Evolutionary conservation across 2,888 invertebrate genomes (phyloP).

Genomic region (Gastracanthus pulcherrimus): DNA sequence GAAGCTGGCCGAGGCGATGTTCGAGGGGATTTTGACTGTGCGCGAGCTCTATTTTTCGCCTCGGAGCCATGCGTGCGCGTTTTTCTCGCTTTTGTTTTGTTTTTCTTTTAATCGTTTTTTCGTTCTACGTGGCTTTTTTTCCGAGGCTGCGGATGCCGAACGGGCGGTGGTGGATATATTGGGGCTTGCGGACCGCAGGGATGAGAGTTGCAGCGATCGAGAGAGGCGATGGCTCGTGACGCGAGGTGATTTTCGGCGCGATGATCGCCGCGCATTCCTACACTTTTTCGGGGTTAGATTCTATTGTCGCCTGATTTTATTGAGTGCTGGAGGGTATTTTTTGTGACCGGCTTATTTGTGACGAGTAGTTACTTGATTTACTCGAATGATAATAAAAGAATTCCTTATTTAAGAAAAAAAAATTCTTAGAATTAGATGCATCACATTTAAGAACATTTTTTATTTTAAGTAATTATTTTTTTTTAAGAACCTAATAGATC

Average conservation of each 20-base stretch:
- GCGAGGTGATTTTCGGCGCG: background rate
- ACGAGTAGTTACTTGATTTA: no score
- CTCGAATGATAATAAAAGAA: no score
- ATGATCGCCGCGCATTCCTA: background rate
- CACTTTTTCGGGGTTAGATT: constrained; percentile 7
- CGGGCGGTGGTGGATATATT: no score
- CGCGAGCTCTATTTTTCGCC: constrained; percentile 30
- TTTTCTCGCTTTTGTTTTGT: background rate
- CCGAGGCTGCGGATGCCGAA: background rate
- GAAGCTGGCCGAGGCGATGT: constrained; percentile 28
- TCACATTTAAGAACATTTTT: no score
- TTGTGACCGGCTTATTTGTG: background rate
- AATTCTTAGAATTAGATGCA: no score
- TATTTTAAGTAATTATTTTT: no score
- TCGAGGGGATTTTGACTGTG: constrained; percentile 22
- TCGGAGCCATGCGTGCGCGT: no score
- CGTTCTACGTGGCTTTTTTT: background rate
- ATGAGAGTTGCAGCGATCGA: no score
- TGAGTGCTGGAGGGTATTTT: background rate
- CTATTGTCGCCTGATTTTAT: background rate
- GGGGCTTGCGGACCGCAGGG: no score
- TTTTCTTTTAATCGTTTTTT: background rate
- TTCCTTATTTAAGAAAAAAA: no score
- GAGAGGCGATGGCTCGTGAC: background rate
- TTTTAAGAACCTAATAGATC: no score